Evolutionary conservation across 37 sponge, comb jelly and placozoan genomes (phyloP), one percentile per base, ranked within the genome.

Genomic region (Mnemiopsis leidyi): DNA sequence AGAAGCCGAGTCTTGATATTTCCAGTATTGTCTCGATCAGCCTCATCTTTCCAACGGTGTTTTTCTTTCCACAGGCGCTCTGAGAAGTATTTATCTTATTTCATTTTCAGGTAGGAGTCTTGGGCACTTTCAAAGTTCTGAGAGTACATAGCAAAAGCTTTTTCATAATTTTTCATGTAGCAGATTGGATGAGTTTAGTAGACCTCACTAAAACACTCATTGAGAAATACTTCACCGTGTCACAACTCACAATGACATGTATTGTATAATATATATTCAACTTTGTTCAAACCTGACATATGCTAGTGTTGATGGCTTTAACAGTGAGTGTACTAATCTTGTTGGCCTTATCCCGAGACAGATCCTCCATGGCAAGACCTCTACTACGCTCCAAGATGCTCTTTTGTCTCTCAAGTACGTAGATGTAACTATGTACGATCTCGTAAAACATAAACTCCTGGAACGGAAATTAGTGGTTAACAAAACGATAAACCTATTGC

Each of bases 391-490:
- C 73, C 24, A 69, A 25, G n/a, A 69, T 25, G 2, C 28, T 25
- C 28, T 25, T 28, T 25, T 69, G 73, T 1, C 29, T 16, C 3
- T 69, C 73, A 16, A 69, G n/a, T 25, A 69, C 73, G 73, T 69
- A 25, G 2, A 69, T 69, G 24, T 28, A 25, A 20, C 73, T 25
- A 25, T 69, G 73, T 69, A 69, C 29, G 2, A 69, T 25, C 29
- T 69, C 73, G 73, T 28, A 69, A 69, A 69, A 69, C 73, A 69
- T 69, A 25, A 69, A 69, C 28, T 69, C 73, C 73, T 69, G 73
- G 1, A 1, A 3, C 2, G 73, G 73, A 25, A 69, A 48, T 48
- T n/a, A n/a, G n/a, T n/a, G n/a, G n/a, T n/a, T n/a, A n/a, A n/a
- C n/a, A n/a, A n/a, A n/a, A n/a, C n/a, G n/a, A n/a, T n/a, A n/a